phyloP scores from a whole-genome alignment of 2,113 vertebrate species.

The Regulus satrapa region DNA sequence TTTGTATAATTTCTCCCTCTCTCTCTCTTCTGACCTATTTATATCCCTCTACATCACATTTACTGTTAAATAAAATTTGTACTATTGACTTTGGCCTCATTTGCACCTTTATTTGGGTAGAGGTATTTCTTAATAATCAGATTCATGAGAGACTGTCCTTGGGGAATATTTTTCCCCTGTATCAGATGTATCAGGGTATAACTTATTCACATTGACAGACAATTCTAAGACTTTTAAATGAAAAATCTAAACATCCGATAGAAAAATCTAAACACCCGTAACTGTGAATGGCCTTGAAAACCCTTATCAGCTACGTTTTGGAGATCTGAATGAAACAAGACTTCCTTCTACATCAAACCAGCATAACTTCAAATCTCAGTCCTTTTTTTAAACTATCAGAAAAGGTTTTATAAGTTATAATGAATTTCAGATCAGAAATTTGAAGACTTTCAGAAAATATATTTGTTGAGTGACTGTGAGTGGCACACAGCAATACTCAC shows the following conservation, averaged over 20 bases:
- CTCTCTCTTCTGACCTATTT: neutral
- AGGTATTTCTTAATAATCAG: neutral
- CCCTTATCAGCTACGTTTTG: neutral
- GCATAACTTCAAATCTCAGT: neutral
- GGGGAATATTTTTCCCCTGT: neutral
- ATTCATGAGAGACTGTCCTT: neutral
- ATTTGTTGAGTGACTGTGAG: neutral
- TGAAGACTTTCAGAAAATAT: neutral
- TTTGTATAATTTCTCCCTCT: neutral
- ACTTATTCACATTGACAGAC: neutral
- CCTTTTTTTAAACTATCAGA: neutral
- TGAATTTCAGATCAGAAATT: neutral
- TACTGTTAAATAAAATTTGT: neutral
- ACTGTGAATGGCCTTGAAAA: neutral
- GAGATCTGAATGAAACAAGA: neutral
- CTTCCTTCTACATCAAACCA: neutral
- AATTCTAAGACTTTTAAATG: neutral
- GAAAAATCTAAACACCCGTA: neutral
- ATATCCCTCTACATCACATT: neutral
- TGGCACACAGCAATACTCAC: neutral
- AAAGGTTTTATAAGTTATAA: neutral
- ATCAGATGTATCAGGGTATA: neutral
- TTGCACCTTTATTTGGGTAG: neutral
- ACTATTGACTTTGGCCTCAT: neutral
- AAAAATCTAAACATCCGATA: neutral